These are phyloP conservation scores for Saguinus imperator DNA, from an alignment of 2,113 vertebrate genomes.

Conservation along the genomic window DNA sequence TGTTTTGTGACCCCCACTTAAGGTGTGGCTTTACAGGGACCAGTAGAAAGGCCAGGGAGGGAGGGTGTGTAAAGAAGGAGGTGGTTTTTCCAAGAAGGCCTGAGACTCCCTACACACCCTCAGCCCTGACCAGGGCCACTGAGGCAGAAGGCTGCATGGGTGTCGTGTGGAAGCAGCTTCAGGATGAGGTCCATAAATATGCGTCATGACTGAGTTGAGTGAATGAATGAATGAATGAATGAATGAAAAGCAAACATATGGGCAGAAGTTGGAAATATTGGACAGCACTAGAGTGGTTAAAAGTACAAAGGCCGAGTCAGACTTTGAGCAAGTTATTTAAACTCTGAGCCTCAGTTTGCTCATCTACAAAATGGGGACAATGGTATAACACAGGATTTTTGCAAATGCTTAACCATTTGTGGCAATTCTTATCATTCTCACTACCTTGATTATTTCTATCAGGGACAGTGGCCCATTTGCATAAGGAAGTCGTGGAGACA, in stretches of 20 bases:
- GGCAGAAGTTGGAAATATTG: neutral
- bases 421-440: too few relatives aligned
- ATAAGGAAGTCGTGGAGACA: neutral
- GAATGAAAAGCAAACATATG: neutral
- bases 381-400: neutral
- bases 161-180: accelerated
- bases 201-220: neutral
- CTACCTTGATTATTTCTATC: neutral
- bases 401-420: neutral
- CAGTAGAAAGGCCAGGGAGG: neutral
- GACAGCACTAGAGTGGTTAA: too few relatives aligned
- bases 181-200: neutral
- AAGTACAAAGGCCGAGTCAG: neutral
- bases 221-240: too few relatives aligned
- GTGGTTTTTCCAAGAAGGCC: neutral
- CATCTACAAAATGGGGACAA: neutral
- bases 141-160: neutral
- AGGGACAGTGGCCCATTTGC: neutral
- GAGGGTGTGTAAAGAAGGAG: neutral
- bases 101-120: neutral
- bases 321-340: neutral
- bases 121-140: neutral
- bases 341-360: neutral
- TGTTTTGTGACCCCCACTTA: too few relatives aligned
- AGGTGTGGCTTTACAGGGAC: too few relatives aligned